Percentiles rank a stretch among this genome's conserved stretches.
phyloP scores from a whole-genome alignment of 2,113 vertebrate genomes.

The Myrmecobius fasciatus region DNA sequence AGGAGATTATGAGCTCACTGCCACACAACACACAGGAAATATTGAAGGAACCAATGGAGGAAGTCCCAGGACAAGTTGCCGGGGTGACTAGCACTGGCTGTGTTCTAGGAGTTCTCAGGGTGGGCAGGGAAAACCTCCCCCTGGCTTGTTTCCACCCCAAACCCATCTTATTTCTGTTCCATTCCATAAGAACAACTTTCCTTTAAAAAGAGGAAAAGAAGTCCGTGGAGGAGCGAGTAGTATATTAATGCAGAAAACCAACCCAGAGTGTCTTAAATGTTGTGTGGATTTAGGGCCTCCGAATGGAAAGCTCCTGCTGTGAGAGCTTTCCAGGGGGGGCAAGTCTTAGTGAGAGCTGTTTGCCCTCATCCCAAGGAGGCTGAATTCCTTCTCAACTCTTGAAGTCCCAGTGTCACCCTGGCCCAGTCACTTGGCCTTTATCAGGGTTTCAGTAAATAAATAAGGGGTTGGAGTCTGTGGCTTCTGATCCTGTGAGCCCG shows the following conservation, averaged over 20 bases:
- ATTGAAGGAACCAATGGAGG: not conserved
- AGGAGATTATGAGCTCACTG: not conserved
- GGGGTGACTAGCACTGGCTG: not conserved
- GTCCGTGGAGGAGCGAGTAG: not conserved
- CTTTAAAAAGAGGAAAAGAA: not conserved
- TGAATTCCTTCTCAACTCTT: not conserved
- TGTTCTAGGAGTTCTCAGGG: not conserved
- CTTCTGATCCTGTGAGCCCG: not conserved
- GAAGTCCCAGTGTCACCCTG: not conserved
- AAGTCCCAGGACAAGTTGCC: not conserved
- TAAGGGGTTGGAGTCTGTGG: not conserved
- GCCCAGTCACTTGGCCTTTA: not conserved
- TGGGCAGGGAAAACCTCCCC: not conserved
- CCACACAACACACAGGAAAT: not conserved
- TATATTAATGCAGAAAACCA: not conserved
- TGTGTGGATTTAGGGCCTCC: not conserved
- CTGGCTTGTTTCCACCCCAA: too few species aligned
- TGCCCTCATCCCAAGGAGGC: not conserved
- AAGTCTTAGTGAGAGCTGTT: too few species aligned
- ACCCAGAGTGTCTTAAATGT: not conserved
- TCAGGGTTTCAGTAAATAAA: not conserved
- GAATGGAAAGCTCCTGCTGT: too few species aligned
- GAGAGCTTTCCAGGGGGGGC: too few species aligned
- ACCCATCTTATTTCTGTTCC: too few species aligned
- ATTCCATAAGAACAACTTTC: not conserved